A percentile compares a stretch with the other conserved stretches of the same genome.
phyloP scores from a whole-genome alignment of 2,888 invertebrate species.

The Aspidapion aeneum region DNA sequence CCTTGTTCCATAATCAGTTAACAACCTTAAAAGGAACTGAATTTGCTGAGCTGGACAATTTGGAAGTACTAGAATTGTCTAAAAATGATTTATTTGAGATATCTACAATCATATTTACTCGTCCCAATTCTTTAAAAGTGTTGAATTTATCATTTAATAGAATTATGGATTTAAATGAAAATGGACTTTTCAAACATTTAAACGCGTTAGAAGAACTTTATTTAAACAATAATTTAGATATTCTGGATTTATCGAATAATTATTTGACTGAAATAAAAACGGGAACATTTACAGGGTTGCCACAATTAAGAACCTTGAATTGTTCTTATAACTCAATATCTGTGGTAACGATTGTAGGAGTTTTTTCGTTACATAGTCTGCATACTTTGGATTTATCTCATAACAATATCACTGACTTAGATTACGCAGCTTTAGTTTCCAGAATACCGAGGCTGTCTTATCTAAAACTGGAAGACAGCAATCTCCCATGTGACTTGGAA shows the following conservation, averaged over 20 bases:
- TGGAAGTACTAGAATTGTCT: slow-evolving; percentile 36
- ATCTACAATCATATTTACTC: slow-evolving; percentile 24
- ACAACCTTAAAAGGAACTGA: slow-evolving; percentile 32
- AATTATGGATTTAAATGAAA: slow-evolving; percentile 30
- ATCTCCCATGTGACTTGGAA: slow-evolving; percentile 40
- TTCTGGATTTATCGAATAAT: slow-evolving; percentile 39
- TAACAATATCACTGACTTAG: slow-evolving; percentile 40
- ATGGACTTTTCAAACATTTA: slow-evolving; percentile 17
- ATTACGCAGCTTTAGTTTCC: slow-evolving; percentile 39
- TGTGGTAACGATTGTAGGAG: slow-evolving; percentile 36
- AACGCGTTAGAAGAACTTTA: slow-evolving; percentile 37
- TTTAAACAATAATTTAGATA: slow-evolving; percentile 30
- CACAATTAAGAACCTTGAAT: slow-evolving; percentile 40
- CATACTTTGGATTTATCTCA: slow-evolving; percentile 42
- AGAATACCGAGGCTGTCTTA: slow-evolving; percentile 40
- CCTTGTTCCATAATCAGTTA: slow-evolving; percentile 36
- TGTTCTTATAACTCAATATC: slow-evolving; percentile 39
- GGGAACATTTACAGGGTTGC: slow-evolving; percentile 39
- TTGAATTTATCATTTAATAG: slow-evolving; percentile 38
- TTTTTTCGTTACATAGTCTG: slow-evolving; percentile 39
- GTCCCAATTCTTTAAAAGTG: slow-evolving; percentile 31
- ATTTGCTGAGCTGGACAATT: slow-evolving; percentile 34
- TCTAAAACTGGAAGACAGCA: slow-evolving; percentile 38
- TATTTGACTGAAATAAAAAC: slow-evolving; percentile 37
- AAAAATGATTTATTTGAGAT: slow-evolving; percentile 36